Base-by-base conservation (phyloP, 2,113 vertebrate species). In the Triplophysa dalaica region DNA sequence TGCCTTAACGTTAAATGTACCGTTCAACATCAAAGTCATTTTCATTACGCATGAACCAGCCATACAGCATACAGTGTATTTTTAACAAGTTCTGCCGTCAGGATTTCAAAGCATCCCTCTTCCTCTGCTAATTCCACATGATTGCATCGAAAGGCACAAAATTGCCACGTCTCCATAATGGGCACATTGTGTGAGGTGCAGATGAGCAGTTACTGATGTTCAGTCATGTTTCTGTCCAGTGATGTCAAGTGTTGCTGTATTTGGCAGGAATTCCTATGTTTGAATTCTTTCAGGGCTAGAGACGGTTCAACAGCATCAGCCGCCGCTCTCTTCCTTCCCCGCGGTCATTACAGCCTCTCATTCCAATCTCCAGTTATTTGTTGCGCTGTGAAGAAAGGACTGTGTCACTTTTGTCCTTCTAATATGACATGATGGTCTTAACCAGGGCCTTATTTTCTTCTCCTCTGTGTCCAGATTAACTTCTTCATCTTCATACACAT, bases 401-500 rank as follows among this genome's bases (percentile, higher is more conserved):
- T 73, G 52, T 62, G 26, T 75, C 58, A 75, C 38, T n/a, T 45
- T 68, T 45, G 24, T 50, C 43, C 43, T 48, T 43, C 43, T 70
- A 66, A 75, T 33, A 26, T 72, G 63, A 54, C 38, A 62, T 82
- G 63, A 58, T 50, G 48, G 58, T 76, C 22, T 41, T 70, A 45
- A 79, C 4, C 29, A 60, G 3, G 9, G 0, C 21, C 38, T 70
- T 61, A 16, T 38, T 0, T 26, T 22, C 11, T 73, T 24, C 80
- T 56, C 70, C 19, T 79, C 29, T 82, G 66, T 60, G 19, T 79
- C 11, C 92, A 98, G 98, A 96, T 98, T 90, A 99, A 99, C 87
- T 96, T 97, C 85, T 89, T 95, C 77, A 96, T 99, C 88, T 99
- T 99, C 58, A 90, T 98, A 84, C 94, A 93, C 26, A 94, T 98